Percentiles rank a stretch among this genome's conserved stretches.
These are phyloP conservation scores for Pangasius mekongensis DNA, from an alignment of 2,797 vertebrate species.

Conservation along the genomic window DNA sequence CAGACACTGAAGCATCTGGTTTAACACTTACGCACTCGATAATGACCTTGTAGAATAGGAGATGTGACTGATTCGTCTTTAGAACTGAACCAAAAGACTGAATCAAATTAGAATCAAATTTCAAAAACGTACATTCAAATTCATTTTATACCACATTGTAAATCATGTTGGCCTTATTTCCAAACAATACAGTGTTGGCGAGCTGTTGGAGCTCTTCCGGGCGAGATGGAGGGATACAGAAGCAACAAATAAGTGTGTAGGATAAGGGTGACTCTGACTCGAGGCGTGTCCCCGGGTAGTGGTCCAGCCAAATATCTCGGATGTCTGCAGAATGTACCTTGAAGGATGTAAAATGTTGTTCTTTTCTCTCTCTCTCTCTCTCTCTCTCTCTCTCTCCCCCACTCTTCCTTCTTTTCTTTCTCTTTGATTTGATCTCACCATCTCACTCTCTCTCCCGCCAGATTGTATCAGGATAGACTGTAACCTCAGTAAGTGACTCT, in stretches of 20 bases:
- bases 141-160: neutral
- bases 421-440: constrained; percentile 80
- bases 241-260: constrained; percentile 34
- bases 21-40: neutral
- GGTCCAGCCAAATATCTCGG: constrained; percentile 75
- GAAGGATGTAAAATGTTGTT: constrained; percentile 93
- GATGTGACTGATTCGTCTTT: neutral
- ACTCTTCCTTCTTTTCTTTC: constrained; percentile 56
- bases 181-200: no score
- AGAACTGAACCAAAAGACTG: neutral
- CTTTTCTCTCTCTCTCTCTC: constrained; percentile 70
- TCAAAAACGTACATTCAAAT: neutral
- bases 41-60: neutral
- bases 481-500: constrained; percentile 93
- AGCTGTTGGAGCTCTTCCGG: constrained; percentile 38
- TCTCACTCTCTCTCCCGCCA: constrained; percentile 87
- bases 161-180: neutral
- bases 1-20: constrained; percentile 20
- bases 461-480: constrained; percentile 98
- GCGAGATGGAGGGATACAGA: constrained; percentile 2
- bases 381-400: constrained; percentile 53
- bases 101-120: neutral
- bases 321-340: constrained; percentile 90
- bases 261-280: constrained; percentile 82
- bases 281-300: constrained; percentile 90